Base-by-base conservation (phyloP, 2,113 vertebrate genomes). In the Melanerpes formicivorus region DNA sequence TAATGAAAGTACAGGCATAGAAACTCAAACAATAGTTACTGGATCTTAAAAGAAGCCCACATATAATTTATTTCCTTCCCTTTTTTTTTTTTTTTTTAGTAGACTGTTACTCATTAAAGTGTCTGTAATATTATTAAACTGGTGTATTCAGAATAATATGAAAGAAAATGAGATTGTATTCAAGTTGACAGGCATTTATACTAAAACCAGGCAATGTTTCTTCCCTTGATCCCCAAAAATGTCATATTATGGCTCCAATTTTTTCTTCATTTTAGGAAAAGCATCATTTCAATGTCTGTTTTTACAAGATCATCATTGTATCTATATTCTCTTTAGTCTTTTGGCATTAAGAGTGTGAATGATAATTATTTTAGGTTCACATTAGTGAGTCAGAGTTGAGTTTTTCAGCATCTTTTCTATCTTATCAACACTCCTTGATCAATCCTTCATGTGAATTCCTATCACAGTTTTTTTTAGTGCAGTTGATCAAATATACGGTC, bases 1-100 rank as follows among this genome's bases (percentile, higher is more conserved):
- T 95, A 93, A 96, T 96, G 78, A 93, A 95, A 95, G 81, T 92
- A 91, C 87, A 87, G 90, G 63, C 80, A 94, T 77, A 94, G 80
- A 86, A 87, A 74, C 69, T 95, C 71, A 93, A 91, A 96, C 89
- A 96, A 93, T 95, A 59, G 67, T 60, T 90, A 18, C 34, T 58
- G 42, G 25, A 40, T 84, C 82, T 64, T 95, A 88, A 88, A 90
- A 80, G 70, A 84, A 92, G 69, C 65, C 7, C 55, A 91, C 63
- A 60, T 87, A 90, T 93, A 87, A 97, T 96, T 94, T 94, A 94
- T 92, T 95, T 77, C 55, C 79, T 94, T 73, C 18, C 63, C 37
- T 89, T 86, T 83, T 58, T 90, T 95, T 85, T 42, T 87, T 50
- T 50, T 87, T 87, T 62, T 92, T 90, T 87, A 58, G 89, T 84